phyloP scores from a whole-genome alignment of 2,113 vertebrate genomes.

The Gymnogyps californianus region DNA sequence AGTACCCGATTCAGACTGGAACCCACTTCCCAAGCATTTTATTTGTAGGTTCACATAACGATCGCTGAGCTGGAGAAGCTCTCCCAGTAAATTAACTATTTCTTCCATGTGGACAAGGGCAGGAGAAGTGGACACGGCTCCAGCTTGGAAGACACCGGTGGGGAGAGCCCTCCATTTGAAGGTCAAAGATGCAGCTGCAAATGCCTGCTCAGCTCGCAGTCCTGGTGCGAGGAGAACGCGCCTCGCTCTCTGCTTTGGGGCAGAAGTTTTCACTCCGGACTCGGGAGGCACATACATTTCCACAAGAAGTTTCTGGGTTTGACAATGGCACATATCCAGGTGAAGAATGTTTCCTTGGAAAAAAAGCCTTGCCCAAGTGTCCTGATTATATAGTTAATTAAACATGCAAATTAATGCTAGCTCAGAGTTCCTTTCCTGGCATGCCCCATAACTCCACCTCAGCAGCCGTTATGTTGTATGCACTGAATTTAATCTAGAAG shows the following conservation, averaged over 20 bases:
- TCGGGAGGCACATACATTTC: background rate
- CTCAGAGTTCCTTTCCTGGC: conserved; percentile 21
- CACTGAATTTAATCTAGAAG: background rate
- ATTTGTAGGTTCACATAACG: background rate
- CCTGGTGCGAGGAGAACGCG: fast-evolving
- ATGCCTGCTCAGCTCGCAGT: background rate
- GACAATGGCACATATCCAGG: background rate
- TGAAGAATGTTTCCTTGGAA: conserved; percentile 20
- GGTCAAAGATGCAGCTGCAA: background rate
- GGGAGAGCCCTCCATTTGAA: background rate
- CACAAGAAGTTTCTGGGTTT: background rate
- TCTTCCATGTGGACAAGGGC: background rate
- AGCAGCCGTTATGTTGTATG: background rate
- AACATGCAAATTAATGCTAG: conserved; percentile 40
- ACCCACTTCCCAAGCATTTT: fast-evolving
- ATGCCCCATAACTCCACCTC: conserved; percentile 7
- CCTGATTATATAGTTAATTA: conserved; percentile 53
- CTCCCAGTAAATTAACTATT: background rate
- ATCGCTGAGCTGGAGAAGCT: background rate
- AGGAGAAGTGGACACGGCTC: background rate
- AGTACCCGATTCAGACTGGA: background rate
- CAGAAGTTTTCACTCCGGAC: background rate
- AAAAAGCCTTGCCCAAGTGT: conserved; percentile 2
- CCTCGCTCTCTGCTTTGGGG: background rate
- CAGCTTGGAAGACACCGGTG: background rate